These are phyloP conservation scores for Xyrauchen texanus DNA, from an alignment of 2,113 vertebrate species.

Conservation along the genomic window DNA sequence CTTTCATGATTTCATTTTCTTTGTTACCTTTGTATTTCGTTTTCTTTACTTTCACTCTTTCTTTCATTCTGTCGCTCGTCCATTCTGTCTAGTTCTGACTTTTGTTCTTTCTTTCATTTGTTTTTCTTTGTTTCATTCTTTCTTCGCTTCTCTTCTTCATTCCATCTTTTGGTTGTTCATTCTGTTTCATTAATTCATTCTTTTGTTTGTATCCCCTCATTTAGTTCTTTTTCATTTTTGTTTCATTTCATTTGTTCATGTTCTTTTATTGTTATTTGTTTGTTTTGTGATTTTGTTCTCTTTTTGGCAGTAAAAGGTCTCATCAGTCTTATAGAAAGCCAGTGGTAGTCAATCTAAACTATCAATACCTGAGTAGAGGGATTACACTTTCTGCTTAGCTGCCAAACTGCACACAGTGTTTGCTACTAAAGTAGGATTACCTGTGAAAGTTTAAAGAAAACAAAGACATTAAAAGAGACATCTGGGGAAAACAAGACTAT, in stretches of 20 bases:
- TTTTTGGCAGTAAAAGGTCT: constrained; percentile 24
- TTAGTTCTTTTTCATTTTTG: not conserved
- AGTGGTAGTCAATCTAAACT: constrained; percentile 9
- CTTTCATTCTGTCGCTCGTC: too few relatives aligned
- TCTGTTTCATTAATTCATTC: too few relatives aligned
- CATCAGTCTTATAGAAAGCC: constrained; percentile 11
- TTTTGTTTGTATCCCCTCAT: too few relatives aligned
- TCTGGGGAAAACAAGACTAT: not conserved
- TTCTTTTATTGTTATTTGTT: not conserved
- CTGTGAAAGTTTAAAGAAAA: constrained; percentile 1
- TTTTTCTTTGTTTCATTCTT: too few relatives aligned
- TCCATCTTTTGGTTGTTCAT: too few relatives aligned
- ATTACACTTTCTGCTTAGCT: constrained; percentile 58
- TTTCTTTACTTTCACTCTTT: too few relatives aligned
- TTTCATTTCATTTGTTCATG: not conserved
- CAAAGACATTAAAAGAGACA: not conserved
- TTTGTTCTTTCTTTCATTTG: too few relatives aligned
- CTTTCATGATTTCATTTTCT: too few relatives aligned
- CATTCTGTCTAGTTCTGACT: too few relatives aligned
- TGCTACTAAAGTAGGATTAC: constrained; percentile 27
- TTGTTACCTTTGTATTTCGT: too few relatives aligned
- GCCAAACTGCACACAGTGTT: constrained; percentile 22
- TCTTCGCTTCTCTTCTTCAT: too few relatives aligned
- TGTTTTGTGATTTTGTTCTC: not conserved
- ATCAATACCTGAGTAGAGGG: constrained; percentile 12